These are phyloP conservation scores for Pimpla rufipes DNA, from an alignment of 2,888 invertebrate species.

Conservation along the genomic window DNA sequence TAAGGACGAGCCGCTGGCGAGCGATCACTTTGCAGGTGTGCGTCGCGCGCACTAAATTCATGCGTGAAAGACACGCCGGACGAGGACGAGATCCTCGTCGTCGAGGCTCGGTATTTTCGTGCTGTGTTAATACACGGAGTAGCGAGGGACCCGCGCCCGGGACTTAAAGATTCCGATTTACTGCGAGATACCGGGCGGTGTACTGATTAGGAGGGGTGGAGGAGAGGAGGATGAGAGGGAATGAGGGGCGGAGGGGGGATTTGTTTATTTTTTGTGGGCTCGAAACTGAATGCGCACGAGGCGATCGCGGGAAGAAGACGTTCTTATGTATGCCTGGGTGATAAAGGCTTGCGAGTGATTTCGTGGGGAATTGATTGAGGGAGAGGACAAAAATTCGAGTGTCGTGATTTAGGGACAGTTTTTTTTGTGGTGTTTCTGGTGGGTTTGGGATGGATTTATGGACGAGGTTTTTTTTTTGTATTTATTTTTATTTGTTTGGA, in stretches of 20 bases:
- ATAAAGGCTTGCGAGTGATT: neutral
- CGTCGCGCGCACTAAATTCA: slow-evolving; percentile 58
- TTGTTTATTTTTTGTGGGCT: slow-evolving; percentile 42
- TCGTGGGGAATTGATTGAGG: neutral
- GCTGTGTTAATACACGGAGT: slow-evolving; percentile 47
- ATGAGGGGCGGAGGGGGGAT: neutral
- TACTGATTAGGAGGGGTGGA: slow-evolving; percentile 56
- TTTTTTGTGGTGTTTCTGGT: too few species aligned
- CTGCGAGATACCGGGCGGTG: slow-evolving; percentile 41
- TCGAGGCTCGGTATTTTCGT: slow-evolving; percentile 38
- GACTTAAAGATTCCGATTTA: slow-evolving; percentile 63
- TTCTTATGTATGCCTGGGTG: neutral
- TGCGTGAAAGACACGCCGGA: slow-evolving; percentile 46
- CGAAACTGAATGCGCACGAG: slow-evolving; percentile 10
- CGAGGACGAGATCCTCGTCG: slow-evolving; percentile 27
- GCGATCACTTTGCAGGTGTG: slow-evolving; percentile 66
- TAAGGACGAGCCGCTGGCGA: slow-evolving; percentile 57
- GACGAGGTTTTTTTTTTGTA: neutral
- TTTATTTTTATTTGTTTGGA: too few species aligned
- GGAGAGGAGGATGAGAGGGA: slow-evolving; percentile 1
- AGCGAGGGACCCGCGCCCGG: slow-evolving; percentile 28
- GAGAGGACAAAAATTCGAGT: neutral
- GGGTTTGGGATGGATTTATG: neutral
- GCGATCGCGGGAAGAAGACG: neutral
- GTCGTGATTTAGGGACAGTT: neutral